Percentiles rank a stretch among this genome's conserved stretches.
Evolutionary conservation across 2,888 invertebrate species (phyloP).

Genomic region (Gymnoscelis rufifasciata): DNA sequence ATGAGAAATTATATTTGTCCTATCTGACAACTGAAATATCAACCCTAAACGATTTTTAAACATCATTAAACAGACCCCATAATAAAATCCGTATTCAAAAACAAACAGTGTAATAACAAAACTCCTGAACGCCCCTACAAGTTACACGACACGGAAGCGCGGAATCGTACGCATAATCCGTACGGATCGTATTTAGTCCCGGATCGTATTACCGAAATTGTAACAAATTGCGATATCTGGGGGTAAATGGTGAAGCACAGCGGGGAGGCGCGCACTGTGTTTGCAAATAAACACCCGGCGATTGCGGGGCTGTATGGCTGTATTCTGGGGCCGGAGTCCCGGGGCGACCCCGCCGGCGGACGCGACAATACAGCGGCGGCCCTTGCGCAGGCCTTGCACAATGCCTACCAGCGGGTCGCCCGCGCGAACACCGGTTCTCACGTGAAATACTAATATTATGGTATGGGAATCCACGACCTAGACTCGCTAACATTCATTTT

Average conservation of each 20-base stretch:
- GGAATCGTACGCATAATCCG: conserved; percentile 10
- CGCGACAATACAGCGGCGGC: conserved; percentile 40
- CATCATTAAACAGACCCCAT: too few species aligned
- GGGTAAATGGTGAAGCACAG: conserved; percentile 38
- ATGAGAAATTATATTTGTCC: too few species aligned
- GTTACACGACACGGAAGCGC: conserved; percentile 16
- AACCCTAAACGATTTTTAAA: background rate
- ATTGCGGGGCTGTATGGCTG: conserved; percentile 31
- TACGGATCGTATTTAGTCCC: conserved; percentile 20
- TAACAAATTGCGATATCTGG: conserved; percentile 62
- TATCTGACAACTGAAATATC: too few species aligned
- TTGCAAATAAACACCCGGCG: conserved; percentile 78
- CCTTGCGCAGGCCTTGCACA: conserved; percentile 45
- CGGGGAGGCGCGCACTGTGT: conserved; percentile 63
- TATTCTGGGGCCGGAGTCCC: conserved; percentile 18
- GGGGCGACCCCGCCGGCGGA: conserved; percentile 8
- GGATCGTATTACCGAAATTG: conserved; percentile 62
- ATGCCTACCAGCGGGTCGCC: conserved; percentile 59
- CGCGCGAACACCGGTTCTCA: conserved; percentile 51
- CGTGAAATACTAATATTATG: conserved; percentile 54
- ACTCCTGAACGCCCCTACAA: conserved; percentile 4
- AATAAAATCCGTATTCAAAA: too few species aligned
- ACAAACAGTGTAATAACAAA: conserved; percentile 5
- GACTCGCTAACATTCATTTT: background rate
- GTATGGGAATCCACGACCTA: conserved; percentile 21